phyloP scores from a whole-genome alignment of 2,797 vertebrate genomes.

The Tiaroga cobitis region DNA sequence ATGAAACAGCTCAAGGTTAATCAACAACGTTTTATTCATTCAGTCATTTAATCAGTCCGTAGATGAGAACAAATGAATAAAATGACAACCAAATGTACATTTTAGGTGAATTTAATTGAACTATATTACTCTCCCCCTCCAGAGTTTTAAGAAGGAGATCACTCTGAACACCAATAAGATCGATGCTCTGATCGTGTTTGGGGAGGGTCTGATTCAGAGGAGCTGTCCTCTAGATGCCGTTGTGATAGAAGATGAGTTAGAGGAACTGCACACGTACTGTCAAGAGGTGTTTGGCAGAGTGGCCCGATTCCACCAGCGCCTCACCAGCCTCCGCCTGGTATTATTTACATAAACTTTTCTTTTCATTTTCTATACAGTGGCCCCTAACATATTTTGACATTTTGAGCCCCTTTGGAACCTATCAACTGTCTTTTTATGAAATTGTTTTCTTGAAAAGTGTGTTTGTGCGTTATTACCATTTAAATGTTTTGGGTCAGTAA shows the following conservation, averaged over 20 bases:
- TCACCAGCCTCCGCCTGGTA: conserved; percentile 82
- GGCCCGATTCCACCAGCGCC: conserved; percentile 88
- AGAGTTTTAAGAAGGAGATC: conserved; percentile 96
- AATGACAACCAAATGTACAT: neutral
- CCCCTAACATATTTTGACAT: neutral
- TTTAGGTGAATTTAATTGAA: neutral
- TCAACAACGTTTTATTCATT: neutral
- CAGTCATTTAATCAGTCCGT: neutral
- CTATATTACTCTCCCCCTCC: neutral
- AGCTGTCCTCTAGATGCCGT: conserved; percentile 87
- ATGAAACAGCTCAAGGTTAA: conserved; percentile 90
- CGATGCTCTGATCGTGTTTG: conserved; percentile 90
- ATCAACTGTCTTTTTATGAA: neutral
- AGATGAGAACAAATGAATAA: neutral
- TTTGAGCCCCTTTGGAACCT: neutral
- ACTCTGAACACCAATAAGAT: conserved; percentile 90
- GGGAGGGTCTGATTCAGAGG: conserved; percentile 91
- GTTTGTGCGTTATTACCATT: neutral
- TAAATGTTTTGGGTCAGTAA: neutral
- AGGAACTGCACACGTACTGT: conserved; percentile 92
- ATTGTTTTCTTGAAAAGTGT: neutral
- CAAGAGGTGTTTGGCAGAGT: conserved; percentile 93
- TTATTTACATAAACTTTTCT: conserved; percentile 40
- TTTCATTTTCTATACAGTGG: neutral
- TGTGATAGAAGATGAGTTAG: conserved; percentile 90